Evolutionary conservation across 2,888 invertebrate species (phyloP).

Genomic region (Oscheius sp.): DNA sequence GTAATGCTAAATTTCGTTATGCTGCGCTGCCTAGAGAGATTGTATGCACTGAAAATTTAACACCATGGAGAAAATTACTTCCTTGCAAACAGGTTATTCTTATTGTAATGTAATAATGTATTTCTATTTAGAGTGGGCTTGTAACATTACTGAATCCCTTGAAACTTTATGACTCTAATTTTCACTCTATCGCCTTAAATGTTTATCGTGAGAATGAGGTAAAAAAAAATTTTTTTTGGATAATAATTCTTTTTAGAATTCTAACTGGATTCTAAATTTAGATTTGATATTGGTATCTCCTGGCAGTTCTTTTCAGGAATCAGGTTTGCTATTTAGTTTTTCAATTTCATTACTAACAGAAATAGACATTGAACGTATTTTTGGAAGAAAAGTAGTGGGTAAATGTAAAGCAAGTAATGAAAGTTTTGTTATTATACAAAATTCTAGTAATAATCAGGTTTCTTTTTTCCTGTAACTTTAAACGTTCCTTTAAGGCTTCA

Average conservation of each 20-base stretch:
- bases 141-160: constrained; percentile 88
- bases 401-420: constrained; percentile 34
- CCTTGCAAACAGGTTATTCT: constrained; percentile 81
- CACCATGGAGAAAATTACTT: constrained; percentile 95
- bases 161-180: constrained; percentile 71
- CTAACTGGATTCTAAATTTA: neutral
- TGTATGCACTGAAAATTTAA: constrained; percentile 97
- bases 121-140: constrained; percentile 81
- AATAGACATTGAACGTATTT: constrained; percentile 36
- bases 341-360: neutral
- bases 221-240: neutral
- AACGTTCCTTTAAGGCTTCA: neutral
- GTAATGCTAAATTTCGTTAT: constrained; percentile 74
- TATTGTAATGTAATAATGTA: too few species aligned
- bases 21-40: constrained; percentile 92
- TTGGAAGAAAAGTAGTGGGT: constrained; percentile 38
- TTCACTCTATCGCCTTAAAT: constrained; percentile 38
- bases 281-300: neutral
- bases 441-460: neutral
- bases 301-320: neutral
- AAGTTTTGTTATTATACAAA: constrained; percentile 26
- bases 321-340: neutral
- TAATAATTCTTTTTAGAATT: neutral
- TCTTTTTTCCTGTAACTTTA: neutral
- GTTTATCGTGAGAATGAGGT: neutral